Conservation (phyloP, 2,888 invertebrate species). For the Ophonus ardosiacus region DNA sequence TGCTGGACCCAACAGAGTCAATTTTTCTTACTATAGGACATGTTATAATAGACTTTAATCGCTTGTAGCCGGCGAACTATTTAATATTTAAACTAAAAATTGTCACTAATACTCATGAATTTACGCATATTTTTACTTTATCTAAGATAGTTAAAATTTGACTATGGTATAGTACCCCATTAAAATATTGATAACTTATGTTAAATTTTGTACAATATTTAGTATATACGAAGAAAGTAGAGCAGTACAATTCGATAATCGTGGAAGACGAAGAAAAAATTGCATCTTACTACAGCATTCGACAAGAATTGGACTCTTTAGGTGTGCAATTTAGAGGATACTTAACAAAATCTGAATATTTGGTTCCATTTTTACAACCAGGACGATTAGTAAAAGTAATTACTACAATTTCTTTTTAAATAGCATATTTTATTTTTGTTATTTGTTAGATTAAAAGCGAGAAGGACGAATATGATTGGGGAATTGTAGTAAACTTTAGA, state of each 20-base stretch:
- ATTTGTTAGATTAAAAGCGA: slow-evolving; percentile 85
- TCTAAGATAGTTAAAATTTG: no score
- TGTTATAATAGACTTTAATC: no score
- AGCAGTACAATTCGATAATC: slow-evolving; percentile 80
- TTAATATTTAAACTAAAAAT: no score
- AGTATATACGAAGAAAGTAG: slow-evolving; percentile 84
- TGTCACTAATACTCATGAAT: no score
- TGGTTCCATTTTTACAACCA: slow-evolving; percentile 96
- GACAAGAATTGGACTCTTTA: slow-evolving; percentile 87
- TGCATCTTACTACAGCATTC: slow-evolving; percentile 90
- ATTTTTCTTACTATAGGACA: no score
- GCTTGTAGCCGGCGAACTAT: no score
- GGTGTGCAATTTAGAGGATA: slow-evolving; percentile 86
- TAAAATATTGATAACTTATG: not conserved
- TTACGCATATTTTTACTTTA: no score
- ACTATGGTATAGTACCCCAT: no score
- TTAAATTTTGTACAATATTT: slow-evolving; percentile 67
- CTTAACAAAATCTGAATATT: slow-evolving; percentile 90
- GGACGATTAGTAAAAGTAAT: slow-evolving; percentile 93
- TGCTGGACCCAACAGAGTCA: no score
- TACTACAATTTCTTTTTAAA: slow-evolving; percentile 54
- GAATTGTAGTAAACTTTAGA: slow-evolving; percentile 94
- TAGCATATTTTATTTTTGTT: not conserved
- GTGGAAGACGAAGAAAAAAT: slow-evolving; percentile 87
- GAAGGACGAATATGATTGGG: slow-evolving; percentile 96